Base-by-base conservation (phyloP, 1,140 invertebrate genomes). In the Neodiprion virginianus region DNA sequence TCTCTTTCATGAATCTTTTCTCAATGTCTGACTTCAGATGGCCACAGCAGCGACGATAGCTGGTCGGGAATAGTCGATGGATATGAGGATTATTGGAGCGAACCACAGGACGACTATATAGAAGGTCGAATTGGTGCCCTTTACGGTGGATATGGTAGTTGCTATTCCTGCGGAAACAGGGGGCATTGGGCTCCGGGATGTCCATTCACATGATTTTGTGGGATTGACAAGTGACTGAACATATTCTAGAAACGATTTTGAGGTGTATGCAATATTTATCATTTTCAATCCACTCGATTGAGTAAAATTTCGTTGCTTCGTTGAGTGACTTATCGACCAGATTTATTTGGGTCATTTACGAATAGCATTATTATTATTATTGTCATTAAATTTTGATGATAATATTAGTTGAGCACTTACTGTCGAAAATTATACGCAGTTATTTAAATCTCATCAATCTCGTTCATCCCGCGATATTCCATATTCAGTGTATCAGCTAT, bases 181-280 rank as follows among this genome's bases (percentile, higher is more conserved):
- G 86, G 85, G 0, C 86, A 89, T 78, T 87, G 87, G 86, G 84
- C 86, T 3, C 84, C 85, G 71, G 84, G 86, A 61, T 89, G 87
- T 78, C 87, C 87, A 61, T 61, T 14, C 53, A 61, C 5, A 61
- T 61, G 53, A 61, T 61, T 61, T 61, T 12, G n/a, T 61, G 11
- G 3, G 7, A 14, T 61, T 61, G 4, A 61, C n/a, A 5, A 5
- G 28, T 5, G 28, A 40, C 5, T 14, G 53, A 61, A 17, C 53
- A 14, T 17, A 61, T 61, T 40, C 28, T 40, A 40, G 7, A 61
- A 61, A 14, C 5, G 11, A 17, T 61, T 61, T 14, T 17, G n/a
- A 17, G 53, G n/a, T 8, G 53, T 61, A 61, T 61, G 53, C 53
- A 61, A 61, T 61, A 61, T 61, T 61, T 61, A 61, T 40, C 5